These are phyloP conservation scores for Drosophila leontia DNA, from an alignment of 1,140 invertebrate species.

Conservation along the genomic window DNA sequence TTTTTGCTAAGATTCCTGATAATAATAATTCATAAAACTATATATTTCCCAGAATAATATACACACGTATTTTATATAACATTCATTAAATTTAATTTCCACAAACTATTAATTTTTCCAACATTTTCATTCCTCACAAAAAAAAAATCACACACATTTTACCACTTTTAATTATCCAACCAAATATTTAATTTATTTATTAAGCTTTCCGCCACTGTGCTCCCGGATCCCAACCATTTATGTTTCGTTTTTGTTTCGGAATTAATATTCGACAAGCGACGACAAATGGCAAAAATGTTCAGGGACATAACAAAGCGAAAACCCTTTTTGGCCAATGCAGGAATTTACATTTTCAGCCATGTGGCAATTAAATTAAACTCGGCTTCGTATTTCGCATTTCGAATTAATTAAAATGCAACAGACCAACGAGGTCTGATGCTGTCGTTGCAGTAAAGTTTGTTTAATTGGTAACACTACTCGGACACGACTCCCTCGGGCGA, in stretches of 20 bases:
- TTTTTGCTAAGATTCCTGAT: too few species aligned
- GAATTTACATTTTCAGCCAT: constrained; percentile 17
- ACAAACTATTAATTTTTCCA: neutral
- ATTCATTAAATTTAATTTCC: neutral
- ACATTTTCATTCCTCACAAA: neutral
- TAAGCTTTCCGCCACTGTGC: neutral
- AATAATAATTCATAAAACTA: neutral
- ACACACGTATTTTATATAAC: too few species aligned
- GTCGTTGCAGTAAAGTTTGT: constrained; percentile 2
- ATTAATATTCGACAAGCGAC: constrained; percentile 50
- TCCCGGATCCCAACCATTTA: neutral
- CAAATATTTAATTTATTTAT: constrained; percentile 13
- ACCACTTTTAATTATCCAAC: neutral
- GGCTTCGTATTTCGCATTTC: constrained; percentile 13
- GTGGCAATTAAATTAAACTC: constrained; percentile 40
- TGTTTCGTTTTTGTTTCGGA: constrained; percentile 2
- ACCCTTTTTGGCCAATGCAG: constrained; percentile 3
- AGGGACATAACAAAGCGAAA: constrained; percentile 27
- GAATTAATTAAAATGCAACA: constrained; percentile 37
- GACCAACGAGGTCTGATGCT: neutral
- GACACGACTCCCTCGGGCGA: neutral
- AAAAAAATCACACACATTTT: neutral
- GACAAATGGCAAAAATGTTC: constrained; percentile 41
- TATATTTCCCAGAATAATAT: neutral
- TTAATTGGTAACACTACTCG: constrained; percentile 16